A percentile compares a stretch with the other conserved stretches of the same genome.
phyloP scores from a whole-genome alignment of 2,797 vertebrate species.

The Phoxinus dragarum region DNA sequence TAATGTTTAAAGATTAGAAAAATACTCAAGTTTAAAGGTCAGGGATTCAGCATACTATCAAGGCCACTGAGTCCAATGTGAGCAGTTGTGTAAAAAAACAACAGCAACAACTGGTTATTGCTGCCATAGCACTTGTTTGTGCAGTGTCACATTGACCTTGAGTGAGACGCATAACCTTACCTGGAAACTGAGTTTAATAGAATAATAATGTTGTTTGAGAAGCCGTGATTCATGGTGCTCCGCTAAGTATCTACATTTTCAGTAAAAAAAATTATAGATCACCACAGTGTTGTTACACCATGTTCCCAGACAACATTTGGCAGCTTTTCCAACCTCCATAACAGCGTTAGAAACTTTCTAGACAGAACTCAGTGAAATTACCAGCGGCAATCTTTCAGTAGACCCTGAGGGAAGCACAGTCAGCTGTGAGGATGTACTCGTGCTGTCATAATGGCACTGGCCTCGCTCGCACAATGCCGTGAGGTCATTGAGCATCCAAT shows the following conservation, averaged over 20 bases:
- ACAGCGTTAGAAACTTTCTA: conserved; percentile 19
- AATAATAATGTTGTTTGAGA: conserved; percentile 17
- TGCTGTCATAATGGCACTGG: conserved; percentile 51
- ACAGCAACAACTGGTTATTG: not conserved
- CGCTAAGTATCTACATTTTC: not conserved
- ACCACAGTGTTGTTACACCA: conserved; percentile 14
- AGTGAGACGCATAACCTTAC: conserved; percentile 13
- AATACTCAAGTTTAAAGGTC: not conserved
- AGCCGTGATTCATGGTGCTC: not conserved
- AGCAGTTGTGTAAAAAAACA: not conserved
- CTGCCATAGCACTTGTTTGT: conserved; percentile 29
- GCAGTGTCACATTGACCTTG: conserved; percentile 13
- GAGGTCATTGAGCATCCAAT: conserved; percentile 46
- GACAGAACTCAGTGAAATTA: conserved; percentile 39
- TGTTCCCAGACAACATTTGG: conserved; percentile 25
- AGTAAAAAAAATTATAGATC: conserved; percentile 1
- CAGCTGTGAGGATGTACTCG: conserved; percentile 37
- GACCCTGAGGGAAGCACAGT: conserved; percentile 38
- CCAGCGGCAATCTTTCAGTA: conserved; percentile 23
- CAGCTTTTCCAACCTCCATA: conserved; percentile 18
- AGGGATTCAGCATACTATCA: conserved; percentile 18
- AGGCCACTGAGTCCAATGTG: not conserved
- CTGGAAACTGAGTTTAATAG: conserved; percentile 11
- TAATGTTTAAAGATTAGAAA: conserved; percentile 21
- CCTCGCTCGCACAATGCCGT: conserved; percentile 48